Percentiles rank a stretch among this genome's conserved stretches.
Conservation (phyloP, 2,888 invertebrate genomes). For the Kryphioiulus occultus region DNA sequence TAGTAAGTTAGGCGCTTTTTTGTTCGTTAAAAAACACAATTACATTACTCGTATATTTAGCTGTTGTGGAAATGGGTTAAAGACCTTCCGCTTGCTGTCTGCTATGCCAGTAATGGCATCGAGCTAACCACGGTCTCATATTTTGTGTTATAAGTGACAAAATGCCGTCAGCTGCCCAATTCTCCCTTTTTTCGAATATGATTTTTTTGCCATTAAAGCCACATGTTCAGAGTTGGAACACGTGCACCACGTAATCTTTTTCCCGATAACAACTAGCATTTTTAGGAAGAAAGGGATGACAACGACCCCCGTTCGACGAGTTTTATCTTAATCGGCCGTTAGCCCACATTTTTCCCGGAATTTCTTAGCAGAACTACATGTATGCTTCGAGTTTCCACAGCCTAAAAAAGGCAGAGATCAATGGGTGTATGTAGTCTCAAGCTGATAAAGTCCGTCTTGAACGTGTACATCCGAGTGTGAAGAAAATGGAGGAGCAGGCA, state of each 20-base stretch:
- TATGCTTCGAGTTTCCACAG: too few species aligned
- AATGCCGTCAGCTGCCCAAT: constrained; percentile 15
- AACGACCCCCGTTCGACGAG: neutral
- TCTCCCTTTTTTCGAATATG: neutral
- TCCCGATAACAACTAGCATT: constrained; percentile 11
- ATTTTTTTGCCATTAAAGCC: constrained; percentile 23
- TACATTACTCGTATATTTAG: constrained; percentile 23
- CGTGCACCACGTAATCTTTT: constrained; percentile 8
- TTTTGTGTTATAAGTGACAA: neutral
- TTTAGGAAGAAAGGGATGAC: constrained; percentile 21
- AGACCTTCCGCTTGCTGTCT: neutral
- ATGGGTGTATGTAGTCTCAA: too few species aligned
- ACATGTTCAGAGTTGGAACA: neutral
- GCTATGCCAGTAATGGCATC: constrained; percentile 17
- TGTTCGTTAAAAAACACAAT: constrained; percentile 14
- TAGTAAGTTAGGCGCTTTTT: constrained; percentile 21
- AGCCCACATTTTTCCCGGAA: constrained; percentile 23
- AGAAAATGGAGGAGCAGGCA: too few species aligned
- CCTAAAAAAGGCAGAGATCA: too few species aligned
- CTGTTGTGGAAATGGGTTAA: constrained; percentile 4
- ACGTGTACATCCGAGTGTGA: too few species aligned
- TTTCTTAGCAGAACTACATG: constrained; percentile 8
- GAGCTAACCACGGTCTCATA: neutral
- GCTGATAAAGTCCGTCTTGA: too few species aligned
- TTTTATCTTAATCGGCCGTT: constrained; percentile 23